Evolutionary conservation across 2,797 vertebrate genomes (phyloP).

Genomic region (Rhinella marina): DNA sequence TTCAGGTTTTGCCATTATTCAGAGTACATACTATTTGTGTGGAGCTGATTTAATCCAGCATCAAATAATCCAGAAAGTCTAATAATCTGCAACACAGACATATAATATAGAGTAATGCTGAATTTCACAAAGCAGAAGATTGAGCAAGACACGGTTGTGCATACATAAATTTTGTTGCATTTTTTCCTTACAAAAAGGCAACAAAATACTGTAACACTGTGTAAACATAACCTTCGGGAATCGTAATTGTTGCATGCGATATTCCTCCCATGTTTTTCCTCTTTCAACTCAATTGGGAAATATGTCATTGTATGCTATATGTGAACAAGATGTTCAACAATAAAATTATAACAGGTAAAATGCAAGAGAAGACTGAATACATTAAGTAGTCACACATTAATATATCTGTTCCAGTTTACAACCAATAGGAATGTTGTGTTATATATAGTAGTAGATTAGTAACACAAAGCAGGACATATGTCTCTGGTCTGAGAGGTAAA

Average conservation of each 20-base stretch:
- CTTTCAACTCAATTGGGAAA: neutral
- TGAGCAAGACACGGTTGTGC: neutral
- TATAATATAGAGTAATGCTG: neutral
- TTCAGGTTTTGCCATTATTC: no score
- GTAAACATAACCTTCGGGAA: no score
- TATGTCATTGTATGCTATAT: neutral
- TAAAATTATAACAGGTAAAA: neutral
- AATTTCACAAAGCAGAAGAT: neutral
- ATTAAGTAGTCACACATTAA: neutral
- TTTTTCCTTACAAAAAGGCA: no score
- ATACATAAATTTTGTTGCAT: neutral
- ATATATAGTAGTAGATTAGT: neutral
- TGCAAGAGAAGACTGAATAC: no score
- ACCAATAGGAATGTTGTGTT: neutral
- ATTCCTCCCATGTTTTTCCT: no score
- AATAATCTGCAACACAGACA: no score
- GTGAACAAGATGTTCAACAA: neutral
- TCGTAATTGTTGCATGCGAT: no score
- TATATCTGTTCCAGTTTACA: conserved; percentile 8
- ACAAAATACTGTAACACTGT: no score
- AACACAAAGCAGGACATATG: neutral
- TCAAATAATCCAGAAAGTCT: neutral
- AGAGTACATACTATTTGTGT: no score
- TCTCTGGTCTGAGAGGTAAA: no score
- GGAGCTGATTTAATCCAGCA: neutral